Evolutionary conservation across 2,888 invertebrate species (phyloP), one percentile per base, ranked within the genome.

Genomic region (Rhingia campestris): DNA sequence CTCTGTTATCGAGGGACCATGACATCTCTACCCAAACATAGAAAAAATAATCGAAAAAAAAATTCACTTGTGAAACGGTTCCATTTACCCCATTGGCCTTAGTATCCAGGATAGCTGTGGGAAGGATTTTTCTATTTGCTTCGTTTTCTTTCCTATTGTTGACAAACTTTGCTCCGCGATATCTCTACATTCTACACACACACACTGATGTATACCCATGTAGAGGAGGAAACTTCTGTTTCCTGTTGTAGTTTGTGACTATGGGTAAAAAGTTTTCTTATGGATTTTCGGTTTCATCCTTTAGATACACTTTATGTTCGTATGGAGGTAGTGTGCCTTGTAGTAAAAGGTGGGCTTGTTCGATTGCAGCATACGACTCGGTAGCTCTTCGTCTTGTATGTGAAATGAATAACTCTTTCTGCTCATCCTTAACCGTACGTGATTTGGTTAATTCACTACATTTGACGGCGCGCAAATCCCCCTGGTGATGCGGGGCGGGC

Each of bases 391-490:
- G n/a, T 4, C 4, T 14, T 41, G 73, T 47, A 72, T 72, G 70
- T 64, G 51, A 47, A 80, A 63, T 61, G 74, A 63, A 74, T 74
- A 74, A 80, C 56, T 74, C 67, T 67, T 67, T 39, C 35, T 67
- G 47, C 61, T 74, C 67, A 80, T 69, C 74, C 73, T 10, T 49
- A 51, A 51, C 53, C 22, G 74, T 63, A 80, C 80, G 80, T 80
- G 80, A 56, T 67, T 80, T 80, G 80, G 73, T 67, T 80, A 67
- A 80, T 80, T 80, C 56, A 80, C 74, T 74, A 59, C 51, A 59
- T 35, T 37, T 56, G 41, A 37, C 39, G 6, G 33, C 10, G 67
- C 41, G 35, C 39, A 6, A 4, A 14, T 30, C 10, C 47, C 6
- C 22, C 22, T 22, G 22, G 22, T 22, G 22, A 22, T 22, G 22